Evolutionary conservation across 2,113 vertebrate genomes (phyloP).

Genomic region (Gracilinanus agilis): DNA sequence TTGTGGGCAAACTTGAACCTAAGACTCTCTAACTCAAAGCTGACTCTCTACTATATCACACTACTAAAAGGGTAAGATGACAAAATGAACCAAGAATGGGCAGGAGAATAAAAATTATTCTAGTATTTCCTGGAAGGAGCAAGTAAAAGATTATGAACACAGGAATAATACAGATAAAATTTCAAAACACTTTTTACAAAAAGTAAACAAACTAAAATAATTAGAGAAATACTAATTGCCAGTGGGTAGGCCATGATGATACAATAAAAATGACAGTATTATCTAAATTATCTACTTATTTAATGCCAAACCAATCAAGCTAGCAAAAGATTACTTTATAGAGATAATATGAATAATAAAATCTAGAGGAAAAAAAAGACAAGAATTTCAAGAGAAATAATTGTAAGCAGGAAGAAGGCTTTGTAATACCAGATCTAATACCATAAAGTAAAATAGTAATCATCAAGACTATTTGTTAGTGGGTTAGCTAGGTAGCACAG

Average conservation of each 20-base stretch:
- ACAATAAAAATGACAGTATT: neutral
- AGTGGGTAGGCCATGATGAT: neutral
- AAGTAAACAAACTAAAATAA: neutral
- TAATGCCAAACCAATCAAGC: neutral
- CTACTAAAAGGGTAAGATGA: neutral
- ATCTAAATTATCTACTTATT: neutral
- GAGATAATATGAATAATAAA: neutral
- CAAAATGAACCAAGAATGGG: neutral
- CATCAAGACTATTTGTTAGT: neutral
- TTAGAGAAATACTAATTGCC: neutral
- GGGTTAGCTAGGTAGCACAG: too few relatives aligned
- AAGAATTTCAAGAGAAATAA: neutral
- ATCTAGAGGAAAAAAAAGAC: neutral
- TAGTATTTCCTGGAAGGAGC: neutral
- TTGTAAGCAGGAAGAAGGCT: neutral
- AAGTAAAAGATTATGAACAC: neutral
- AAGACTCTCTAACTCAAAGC: neutral
- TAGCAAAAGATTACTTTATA: neutral
- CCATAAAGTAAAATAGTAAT: neutral
- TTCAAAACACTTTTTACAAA: neutral
- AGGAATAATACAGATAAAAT: neutral
- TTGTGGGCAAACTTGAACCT: neutral
- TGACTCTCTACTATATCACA: neutral
- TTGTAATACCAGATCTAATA: neutral
- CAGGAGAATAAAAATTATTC: neutral